Evolutionary conservation across 2,797 vertebrate species (phyloP).

Genomic region (Uromys caudimaculatus): DNA sequence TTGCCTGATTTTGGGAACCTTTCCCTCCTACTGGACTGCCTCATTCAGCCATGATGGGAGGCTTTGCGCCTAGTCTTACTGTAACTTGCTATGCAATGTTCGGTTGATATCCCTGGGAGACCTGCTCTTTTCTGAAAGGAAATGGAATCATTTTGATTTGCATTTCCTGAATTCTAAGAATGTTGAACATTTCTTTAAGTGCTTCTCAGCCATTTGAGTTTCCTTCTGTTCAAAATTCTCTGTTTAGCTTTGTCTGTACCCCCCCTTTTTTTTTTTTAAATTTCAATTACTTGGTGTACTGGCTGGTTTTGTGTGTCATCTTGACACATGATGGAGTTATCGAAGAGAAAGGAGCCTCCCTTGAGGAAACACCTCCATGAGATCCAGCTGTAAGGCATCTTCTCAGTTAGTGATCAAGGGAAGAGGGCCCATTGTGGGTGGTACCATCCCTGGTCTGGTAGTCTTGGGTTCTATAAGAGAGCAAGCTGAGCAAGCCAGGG

Average conservation of each 20-base stretch:
- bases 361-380: neutral
- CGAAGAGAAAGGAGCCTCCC: neutral
- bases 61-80: neutral
- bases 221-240: neutral
- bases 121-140: neutral
- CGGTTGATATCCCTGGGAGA: neutral
- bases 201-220: neutral
- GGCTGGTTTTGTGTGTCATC: neutral
- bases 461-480: neutral
- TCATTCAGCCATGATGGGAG: neutral
- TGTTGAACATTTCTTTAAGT: neutral
- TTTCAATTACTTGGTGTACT: neutral
- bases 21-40: neutral
- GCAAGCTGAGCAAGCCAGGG: neutral
- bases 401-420: neutral
- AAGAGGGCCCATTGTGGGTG: neutral
- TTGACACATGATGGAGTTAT: neutral
- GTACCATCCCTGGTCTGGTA: neutral
- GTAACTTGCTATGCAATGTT: neutral
- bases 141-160: neutral
- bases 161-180: neutral
- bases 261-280: too few relatives aligned
- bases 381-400: neutral
- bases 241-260: neutral
- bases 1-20: neutral